phyloP scores from a whole-genome alignment of 1,140 invertebrate species.

The Gryllus bimaculatus region DNA sequence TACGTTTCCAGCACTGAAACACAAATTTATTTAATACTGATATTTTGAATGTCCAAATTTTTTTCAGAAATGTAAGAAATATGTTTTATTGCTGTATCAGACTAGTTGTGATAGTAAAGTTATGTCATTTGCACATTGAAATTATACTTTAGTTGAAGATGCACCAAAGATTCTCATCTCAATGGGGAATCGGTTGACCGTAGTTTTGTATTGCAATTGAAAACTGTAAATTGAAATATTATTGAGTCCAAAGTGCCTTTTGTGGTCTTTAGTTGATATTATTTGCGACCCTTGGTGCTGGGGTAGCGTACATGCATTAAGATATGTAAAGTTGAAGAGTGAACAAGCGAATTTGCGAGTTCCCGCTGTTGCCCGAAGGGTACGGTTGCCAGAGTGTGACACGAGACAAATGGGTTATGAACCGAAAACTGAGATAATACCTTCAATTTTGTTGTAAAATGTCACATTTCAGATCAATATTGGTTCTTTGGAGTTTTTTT shows the following conservation, averaged over 20 bases:
- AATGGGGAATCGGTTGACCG: background rate
- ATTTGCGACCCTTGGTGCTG: background rate
- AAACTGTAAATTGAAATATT: background rate
- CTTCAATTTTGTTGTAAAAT: too few relatives aligned
- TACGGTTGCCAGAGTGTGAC: background rate
- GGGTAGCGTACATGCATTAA: background rate
- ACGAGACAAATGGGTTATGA: background rate
- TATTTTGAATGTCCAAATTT: too few relatives aligned
- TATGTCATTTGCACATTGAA: background rate
- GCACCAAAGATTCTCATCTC: background rate
- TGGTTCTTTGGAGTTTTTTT: too few relatives aligned
- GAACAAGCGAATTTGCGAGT: background rate
- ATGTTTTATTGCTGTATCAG: too few relatives aligned
- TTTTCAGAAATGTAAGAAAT: too few relatives aligned
- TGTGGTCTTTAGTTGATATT: background rate
- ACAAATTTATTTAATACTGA: too few relatives aligned
- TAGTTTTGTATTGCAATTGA: background rate
- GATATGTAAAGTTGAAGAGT: background rate
- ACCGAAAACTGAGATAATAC: background rate
- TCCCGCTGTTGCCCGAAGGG: background rate
- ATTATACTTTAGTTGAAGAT: background rate
- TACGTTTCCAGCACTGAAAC: conserved; percentile 1
- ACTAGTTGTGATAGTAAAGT: too few relatives aligned
- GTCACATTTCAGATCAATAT: too few relatives aligned
- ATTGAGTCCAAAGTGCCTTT: background rate